Evolutionary conservation across 2,797 vertebrate genomes (phyloP).

Genomic region (Sarcoramphus papa): DNA sequence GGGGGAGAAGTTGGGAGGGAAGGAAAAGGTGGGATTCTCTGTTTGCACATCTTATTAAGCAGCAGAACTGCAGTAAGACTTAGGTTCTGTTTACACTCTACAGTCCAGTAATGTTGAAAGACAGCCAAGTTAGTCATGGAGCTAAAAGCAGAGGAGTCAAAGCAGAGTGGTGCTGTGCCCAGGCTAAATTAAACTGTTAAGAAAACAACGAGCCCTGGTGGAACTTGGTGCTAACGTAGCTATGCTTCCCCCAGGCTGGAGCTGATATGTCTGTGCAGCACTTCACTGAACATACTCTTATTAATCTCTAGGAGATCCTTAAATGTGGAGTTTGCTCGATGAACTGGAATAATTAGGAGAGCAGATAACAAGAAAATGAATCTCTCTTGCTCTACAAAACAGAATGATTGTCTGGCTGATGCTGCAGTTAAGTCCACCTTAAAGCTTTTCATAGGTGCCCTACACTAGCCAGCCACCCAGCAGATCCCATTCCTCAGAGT

Average conservation of each 20-base stretch:
- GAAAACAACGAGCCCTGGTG: neutral
- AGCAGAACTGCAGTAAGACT: neutral
- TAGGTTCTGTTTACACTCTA: neutral
- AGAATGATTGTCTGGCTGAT: neutral
- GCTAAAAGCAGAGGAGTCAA: neutral
- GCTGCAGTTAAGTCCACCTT: neutral
- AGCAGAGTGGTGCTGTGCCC: neutral
- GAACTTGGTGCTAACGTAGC: neutral
- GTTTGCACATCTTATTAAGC: neutral
- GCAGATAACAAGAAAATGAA: neutral
- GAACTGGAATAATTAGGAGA: neutral
- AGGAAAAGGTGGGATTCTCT: neutral
- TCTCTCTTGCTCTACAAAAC: neutral
- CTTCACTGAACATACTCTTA: neutral
- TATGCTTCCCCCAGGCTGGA: neutral
- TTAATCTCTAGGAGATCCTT: neutral
- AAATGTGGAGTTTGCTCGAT: neutral
- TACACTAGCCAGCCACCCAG: neutral
- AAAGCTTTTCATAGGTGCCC: neutral
- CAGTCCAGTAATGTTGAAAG: neutral
- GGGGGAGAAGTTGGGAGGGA: neutral
- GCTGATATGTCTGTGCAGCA: neutral
- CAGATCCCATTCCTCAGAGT: neutral
- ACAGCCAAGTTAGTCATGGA: neutral
- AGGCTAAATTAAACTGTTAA: neutral